phyloP scores from a whole-genome alignment of 2,113 vertebrate genomes.

The Tenrec ecaudatus region DNA sequence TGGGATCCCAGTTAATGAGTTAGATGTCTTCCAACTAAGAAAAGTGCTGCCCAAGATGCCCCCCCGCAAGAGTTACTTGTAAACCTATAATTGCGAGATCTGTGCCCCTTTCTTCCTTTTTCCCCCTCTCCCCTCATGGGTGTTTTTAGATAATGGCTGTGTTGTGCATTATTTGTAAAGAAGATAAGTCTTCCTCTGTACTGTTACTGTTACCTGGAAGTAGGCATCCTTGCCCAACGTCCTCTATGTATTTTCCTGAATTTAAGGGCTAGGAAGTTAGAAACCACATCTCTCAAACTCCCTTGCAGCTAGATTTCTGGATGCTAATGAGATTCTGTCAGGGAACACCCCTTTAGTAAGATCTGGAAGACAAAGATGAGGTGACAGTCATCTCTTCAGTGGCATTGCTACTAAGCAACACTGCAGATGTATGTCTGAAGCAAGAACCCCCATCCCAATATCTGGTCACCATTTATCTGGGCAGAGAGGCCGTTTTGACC shows the following conservation, averaged over 20 bases:
- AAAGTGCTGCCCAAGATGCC: background rate
- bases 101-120: background rate
- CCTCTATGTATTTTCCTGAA: background rate
- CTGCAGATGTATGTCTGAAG: background rate
- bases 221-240: background rate
- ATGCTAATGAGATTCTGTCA: background rate
- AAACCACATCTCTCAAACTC: conserved; percentile 23
- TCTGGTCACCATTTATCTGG: background rate
- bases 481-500: background rate
- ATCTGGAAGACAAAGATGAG: background rate
- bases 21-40: background rate
- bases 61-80: background rate
- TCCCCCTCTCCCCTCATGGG: background rate
- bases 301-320: conserved; percentile 35
- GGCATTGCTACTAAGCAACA: background rate
- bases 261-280: background rate
- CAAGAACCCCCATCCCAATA: background rate
- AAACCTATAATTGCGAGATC: background rate
- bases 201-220: background rate
- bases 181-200: background rate
- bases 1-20: background rate
- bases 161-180: background rate
- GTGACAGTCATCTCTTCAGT: background rate
- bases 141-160: background rate
- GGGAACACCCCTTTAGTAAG: background rate